Base-by-base conservation (phyloP, 2,888 invertebrate genomes). In the Tillus elongatus region DNA sequence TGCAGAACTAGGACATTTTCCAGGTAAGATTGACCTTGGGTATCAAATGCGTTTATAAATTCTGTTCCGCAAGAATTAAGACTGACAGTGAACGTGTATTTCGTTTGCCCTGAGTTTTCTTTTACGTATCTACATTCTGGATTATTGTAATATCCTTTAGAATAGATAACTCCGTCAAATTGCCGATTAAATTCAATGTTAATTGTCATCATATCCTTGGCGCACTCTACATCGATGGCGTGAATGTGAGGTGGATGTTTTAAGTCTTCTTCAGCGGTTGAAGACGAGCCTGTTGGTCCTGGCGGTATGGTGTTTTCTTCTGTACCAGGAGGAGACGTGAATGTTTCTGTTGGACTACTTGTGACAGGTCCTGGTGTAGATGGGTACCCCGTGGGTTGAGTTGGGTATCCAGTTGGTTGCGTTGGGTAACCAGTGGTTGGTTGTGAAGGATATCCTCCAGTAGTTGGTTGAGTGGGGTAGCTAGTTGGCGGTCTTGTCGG, bases 141-240 rank as follows among this genome's bases (percentile, higher is more conserved):
- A 46, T 76, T 76, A 47, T 69, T 77, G 57, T 69, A 77, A 60
- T 72, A 79, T 31, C 83, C 85, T 68, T 85, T 85, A 1, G 85
- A 83, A 54, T 87, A 87, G 47, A 87, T 82, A 9, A 86, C 72
- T 1, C 87, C 87, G 47, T 84, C 75, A 57, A 83, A 87, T 11
- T 67, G 69, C 42, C 79, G 73, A 59, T 84, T 83, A 61, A 86
- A 87, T 60, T 82, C 82, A 6, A 86, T 74, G 47, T 79, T 76
- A 41, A 86, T 84, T 1, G 79, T 82, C 86, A 87, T 86, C 77
- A 79, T 79, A 45, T 83, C 82, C 58, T 84, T 85, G 39, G 81
- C 79, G 52, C 86, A 86, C 51, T 81, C 73, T 1, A 86, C 86
- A 27, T 82, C 75, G 37, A 86, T 75, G 1, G 73, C 74, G 54